Conservation (phyloP, 2,113 vertebrate genomes). For the Pelusios castaneus region DNA sequence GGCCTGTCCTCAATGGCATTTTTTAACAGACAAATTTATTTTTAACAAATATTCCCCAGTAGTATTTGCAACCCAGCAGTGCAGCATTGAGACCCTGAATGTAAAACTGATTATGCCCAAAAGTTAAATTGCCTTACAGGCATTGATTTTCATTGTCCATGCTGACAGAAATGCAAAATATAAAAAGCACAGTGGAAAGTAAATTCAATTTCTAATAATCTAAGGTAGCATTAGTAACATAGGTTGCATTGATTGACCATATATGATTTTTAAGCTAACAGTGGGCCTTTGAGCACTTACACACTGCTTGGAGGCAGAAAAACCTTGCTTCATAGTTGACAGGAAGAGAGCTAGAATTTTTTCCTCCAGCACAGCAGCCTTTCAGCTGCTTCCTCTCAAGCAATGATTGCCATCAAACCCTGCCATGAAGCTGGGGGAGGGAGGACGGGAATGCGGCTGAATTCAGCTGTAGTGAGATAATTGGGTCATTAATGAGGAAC, state of each 20-base stretch:
- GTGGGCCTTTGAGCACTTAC: not conserved
- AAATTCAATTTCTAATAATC: conserved; percentile 30
- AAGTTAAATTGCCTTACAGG: not conserved
- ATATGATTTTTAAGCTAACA: not conserved
- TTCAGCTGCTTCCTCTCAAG: not conserved
- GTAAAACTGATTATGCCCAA: not conserved
- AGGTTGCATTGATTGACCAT: not conserved
- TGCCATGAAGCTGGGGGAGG: not conserved
- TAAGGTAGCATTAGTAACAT: not conserved
- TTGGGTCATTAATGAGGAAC: not conserved
- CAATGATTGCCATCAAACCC: not conserved
- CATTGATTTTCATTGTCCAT: conserved; percentile 28
- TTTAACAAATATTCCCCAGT: not conserved
- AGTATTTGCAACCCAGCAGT: not conserved
- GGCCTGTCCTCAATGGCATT: not conserved
- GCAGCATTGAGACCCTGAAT: not conserved
- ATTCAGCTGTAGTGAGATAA: rapidly evolving
- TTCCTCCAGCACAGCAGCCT: not conserved
- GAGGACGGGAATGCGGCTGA: not conserved
- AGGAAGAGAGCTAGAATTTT: not conserved
- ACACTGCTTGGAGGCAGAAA: not conserved
- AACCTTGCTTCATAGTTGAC: not conserved
- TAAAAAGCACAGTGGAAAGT: conserved; percentile 20
- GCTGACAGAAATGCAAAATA: not conserved
- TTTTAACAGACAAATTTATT: not conserved